Base-by-base conservation (phyloP, 2,888 invertebrate genomes). In the Papilio demoleus region DNA sequence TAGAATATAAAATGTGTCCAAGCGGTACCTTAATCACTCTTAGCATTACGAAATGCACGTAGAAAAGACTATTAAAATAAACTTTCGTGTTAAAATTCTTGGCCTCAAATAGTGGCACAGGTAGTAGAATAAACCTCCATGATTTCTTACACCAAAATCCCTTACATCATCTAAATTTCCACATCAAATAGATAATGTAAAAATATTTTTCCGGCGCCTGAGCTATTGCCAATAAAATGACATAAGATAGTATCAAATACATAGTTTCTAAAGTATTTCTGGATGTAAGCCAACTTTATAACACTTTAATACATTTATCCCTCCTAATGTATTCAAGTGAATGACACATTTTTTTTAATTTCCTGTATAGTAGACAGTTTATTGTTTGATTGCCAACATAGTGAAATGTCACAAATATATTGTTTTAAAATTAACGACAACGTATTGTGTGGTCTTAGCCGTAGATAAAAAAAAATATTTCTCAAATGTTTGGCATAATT, bases 291-390 rank as follows among this genome's bases (percentile, higher is more conserved):
- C 67, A 67, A 53, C 0, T 19, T 47, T 31, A 36, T 40, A 61
- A 14, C 31, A 9, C 40, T 47, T 61, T 53, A 27, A 67, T 62
- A 42, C 31, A 50, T 61, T 67, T 53, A 50, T 60, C 22, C 17
- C 50, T 38, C 24, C n/a, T 31, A 22, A 53, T 61, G n/a, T 24
- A 58, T 60, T 31, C 9, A 36, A 34, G 19, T 24, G 24, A 24
- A 19, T 60, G 40, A 61, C 40, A 45, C n/a, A 56, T 56, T 62
- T 31, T 63, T 62, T 67, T 31, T 40, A 61, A 53, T 63, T 63
- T 19, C 11, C 22, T 53, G 38, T 3, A 22, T 66, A 24, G 34
- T 14, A 58, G 40, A 59, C 22, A 19, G 14, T n/a, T n/a, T n/a
- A n/a, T 31, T 31, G 4, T 58, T 45, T 45, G 19, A 1, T 31